Evolutionary conservation across 2,888 invertebrate species (phyloP).

Genomic region (Thereva nobilitata): DNA sequence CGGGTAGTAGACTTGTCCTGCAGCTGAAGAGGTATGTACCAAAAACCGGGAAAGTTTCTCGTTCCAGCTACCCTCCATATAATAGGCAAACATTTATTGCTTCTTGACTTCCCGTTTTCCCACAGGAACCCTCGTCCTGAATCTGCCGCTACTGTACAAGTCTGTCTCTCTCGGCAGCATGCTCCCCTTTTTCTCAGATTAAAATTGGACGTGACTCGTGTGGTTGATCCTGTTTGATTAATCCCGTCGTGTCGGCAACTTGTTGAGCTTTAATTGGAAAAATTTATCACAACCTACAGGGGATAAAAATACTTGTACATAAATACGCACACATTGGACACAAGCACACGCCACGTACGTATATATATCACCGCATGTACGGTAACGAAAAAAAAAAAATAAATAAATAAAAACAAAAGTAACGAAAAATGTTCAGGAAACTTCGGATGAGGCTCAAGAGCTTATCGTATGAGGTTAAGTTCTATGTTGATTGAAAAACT

Average conservation of each 20-base stretch:
- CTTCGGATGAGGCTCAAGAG: too few relatives aligned
- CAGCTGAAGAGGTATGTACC: conserved; percentile 4
- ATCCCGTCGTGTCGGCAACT: conserved; percentile 35
- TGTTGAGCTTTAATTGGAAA: conserved; percentile 37
- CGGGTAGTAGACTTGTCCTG: neutral
- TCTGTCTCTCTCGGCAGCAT: neutral
- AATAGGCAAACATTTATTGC: neutral
- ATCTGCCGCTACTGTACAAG: neutral
- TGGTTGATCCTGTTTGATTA: conserved; percentile 37
- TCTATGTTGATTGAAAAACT: too few relatives aligned
- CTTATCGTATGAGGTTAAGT: too few relatives aligned
- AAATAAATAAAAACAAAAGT: too few relatives aligned
- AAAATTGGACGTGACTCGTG: conserved; percentile 37
- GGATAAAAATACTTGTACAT: neutral
- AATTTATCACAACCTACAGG: conserved; percentile 20
- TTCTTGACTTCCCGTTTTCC: neutral
- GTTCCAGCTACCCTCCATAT: neutral
- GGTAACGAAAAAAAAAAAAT: too few relatives aligned
- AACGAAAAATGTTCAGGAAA: too few relatives aligned
- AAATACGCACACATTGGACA: neutral
- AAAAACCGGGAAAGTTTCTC: neutral
- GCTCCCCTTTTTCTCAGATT: conserved; percentile 9
- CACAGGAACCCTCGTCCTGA: conserved; percentile 2
- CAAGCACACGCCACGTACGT: too few relatives aligned
- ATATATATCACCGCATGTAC: too few relatives aligned